phyloP scores from a whole-genome alignment of 2,888 invertebrate species.

The Hemithea aestivaria region DNA sequence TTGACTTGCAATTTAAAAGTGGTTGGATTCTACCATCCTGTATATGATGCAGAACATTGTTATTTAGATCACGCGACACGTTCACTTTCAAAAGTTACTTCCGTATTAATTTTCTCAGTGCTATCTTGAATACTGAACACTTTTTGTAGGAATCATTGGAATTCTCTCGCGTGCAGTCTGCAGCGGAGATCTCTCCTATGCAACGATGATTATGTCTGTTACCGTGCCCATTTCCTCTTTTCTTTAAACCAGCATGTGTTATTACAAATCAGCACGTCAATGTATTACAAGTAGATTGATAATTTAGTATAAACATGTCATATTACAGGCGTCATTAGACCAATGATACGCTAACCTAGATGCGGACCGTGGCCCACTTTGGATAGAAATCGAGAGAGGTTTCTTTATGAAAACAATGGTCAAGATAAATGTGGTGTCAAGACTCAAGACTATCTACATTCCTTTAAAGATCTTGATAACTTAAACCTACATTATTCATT shows the following conservation, averaged over 20 bases:
- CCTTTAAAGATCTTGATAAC: too few species aligned
- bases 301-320: slow-evolving; percentile 18
- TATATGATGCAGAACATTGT: too few species aligned
- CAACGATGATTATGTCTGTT: slow-evolving; percentile 27
- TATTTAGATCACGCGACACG: slow-evolving; percentile 41
- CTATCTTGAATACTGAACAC: slow-evolving; percentile 34
- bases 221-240: slow-evolving; percentile 36
- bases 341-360: slow-evolving; percentile 44
- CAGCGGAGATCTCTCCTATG: slow-evolving; percentile 47
- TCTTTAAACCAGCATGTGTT: slow-evolving; percentile 16
- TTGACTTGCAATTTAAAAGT: too few species aligned
- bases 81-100: slow-evolving; percentile 56
- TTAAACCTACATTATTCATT: too few species aligned
- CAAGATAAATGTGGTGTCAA: slow-evolving; percentile 1
- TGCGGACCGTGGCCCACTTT: slow-evolving; percentile 47
- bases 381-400: slow-evolving; percentile 27
- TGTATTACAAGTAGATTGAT: slow-evolving; percentile 29
- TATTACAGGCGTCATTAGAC: slow-evolving; percentile 21
- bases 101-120: slow-evolving; percentile 38
- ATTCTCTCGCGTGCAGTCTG: slow-evolving; percentile 54
- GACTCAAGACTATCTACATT: neutral
- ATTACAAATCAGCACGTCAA: slow-evolving; percentile 22
- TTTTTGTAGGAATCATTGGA: slow-evolving; percentile 57
- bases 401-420: slow-evolving; percentile 19
- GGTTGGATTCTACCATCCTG: too few species aligned